These are phyloP conservation scores for Cynopterus brachyotis DNA, from an alignment of 2,113 vertebrate genomes.

Conservation along the genomic window DNA sequence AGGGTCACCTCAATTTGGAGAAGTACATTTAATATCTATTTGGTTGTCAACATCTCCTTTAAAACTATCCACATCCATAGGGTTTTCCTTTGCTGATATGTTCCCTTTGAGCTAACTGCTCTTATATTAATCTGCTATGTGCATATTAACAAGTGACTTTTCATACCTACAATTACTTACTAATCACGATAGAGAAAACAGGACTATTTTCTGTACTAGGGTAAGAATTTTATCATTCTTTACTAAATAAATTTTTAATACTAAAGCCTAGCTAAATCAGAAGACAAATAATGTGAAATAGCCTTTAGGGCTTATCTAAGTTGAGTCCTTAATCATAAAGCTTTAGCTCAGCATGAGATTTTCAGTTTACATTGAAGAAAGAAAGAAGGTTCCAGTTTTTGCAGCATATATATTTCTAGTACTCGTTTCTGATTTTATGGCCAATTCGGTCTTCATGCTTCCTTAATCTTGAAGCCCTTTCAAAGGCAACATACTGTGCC, in stretches of 20 bases:
- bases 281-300: constrained; percentile 70
- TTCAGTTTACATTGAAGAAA: constrained; percentile 29
- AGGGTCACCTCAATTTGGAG: background rate
- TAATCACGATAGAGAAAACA: background rate
- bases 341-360: constrained; percentile 60
- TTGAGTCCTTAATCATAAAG: constrained; percentile 70
- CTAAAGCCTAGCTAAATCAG: background rate
- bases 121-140: background rate
- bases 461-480: constrained; percentile 79
- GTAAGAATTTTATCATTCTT: constrained; percentile 17
- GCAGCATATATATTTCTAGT: constrained; percentile 65
- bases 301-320: constrained; percentile 58
- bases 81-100: background rate
- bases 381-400: constrained; percentile 67
- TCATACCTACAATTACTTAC: background rate
- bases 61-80: background rate
- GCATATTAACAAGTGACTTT: background rate
- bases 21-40: background rate
- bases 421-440: constrained; percentile 60
- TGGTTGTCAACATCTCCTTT: background rate
- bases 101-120: background rate
- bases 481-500: constrained; percentile 63
- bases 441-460: constrained; percentile 71
- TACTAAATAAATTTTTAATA: constrained; percentile 38
- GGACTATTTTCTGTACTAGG: background rate